Conservation (phyloP, 1,140 invertebrate species). For the Plutomurus gul region DNA sequence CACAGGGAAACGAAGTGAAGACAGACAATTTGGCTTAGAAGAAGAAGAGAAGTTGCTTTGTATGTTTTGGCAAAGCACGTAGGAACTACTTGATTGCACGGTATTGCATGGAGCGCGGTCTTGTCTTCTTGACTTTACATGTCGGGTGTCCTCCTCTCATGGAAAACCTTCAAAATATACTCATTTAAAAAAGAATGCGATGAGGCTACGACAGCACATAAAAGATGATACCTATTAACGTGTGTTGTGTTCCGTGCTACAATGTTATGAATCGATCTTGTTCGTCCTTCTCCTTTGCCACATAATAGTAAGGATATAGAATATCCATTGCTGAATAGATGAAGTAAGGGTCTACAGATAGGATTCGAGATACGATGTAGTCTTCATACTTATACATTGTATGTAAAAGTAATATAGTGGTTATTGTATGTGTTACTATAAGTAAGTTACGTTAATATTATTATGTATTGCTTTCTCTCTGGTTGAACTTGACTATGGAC, state of each 20-base stretch:
- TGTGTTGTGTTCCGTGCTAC: neutral
- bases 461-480: neutral
- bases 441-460: neutral
- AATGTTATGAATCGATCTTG: neutral
- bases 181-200: neutral
- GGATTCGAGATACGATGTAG: no score
- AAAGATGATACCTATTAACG: constrained; percentile 1
- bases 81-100: no score
- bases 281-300: neutral
- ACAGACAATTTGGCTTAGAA: neutral
- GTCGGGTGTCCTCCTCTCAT: neutral
- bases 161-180: neutral
- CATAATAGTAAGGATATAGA: neutral
- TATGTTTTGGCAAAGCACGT: constrained; percentile 12
- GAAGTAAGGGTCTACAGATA: no score
- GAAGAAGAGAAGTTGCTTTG: neutral
- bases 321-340: no score
- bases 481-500: neutral
- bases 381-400: no score
- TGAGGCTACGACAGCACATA: constrained; percentile 12
- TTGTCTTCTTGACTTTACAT: neutral
- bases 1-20: neutral
- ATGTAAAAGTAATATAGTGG: neutral
- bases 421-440: neutral
- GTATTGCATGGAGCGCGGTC: neutral